Conservation (phyloP, 2,113 vertebrate genomes). For the Sus scrofa region T2T-Sscrofa CM000812.6:214567501-214568000, state of each 20-base stretch:
- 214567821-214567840: slow-evolving; percentile 96
- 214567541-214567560: too few species aligned
- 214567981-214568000: slow-evolving; percentile 96
- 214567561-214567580: too few species aligned
- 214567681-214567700: not conserved
- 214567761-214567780: slow-evolving; percentile 34
- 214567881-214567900: slow-evolving; percentile 92
- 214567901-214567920: slow-evolving; percentile 98
- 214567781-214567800: not conserved
- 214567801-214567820: slow-evolving; percentile 97
- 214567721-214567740: not conserved
- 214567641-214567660: slow-evolving; percentile 27
- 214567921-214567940: slow-evolving; percentile 98
- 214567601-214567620: too few species aligned
- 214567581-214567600: too few species aligned
- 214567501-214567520: too few species aligned
- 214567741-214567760: slow-evolving; percentile 48
- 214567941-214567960: slow-evolving; percentile 97
- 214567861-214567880: slow-evolving; percentile 95
- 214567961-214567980: slow-evolving; percentile 91
- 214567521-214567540: too few species aligned
- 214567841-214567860: slow-evolving; percentile 94
- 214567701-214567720: not conserved
- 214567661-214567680: not conserved
- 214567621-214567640: slow-evolving; percentile 42